These are phyloP conservation scores for Drosophila burlai DNA, from an alignment of 1,140 invertebrate species.

Conservation along the genomic window DNA sequence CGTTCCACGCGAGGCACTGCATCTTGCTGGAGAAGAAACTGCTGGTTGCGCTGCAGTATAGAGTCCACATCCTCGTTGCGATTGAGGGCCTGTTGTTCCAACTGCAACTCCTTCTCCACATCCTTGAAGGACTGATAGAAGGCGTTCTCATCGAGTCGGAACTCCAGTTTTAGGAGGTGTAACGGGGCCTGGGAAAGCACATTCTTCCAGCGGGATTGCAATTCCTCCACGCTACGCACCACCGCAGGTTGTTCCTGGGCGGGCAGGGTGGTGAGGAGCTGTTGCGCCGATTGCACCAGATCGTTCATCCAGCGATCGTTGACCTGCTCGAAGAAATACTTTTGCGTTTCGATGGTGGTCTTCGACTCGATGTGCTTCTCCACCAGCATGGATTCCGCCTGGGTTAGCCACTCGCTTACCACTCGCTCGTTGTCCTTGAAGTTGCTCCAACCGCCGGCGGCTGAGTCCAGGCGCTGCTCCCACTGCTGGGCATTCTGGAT, in stretches of 20 bases:
- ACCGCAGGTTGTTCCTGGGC: conserved; percentile 88
- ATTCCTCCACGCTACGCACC: conserved; percentile 89
- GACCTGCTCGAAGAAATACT: conserved; percentile 93
- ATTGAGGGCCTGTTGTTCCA: conserved; percentile 93
- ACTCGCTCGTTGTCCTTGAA: conserved; percentile 92
- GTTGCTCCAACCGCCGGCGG: conserved; percentile 93
- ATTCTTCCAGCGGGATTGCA: conserved; percentile 92
- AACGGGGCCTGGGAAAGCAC: conserved; percentile 92
- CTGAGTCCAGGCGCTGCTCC: conserved; percentile 92
- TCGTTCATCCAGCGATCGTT: conserved; percentile 94
- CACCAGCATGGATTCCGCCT: conserved; percentile 92
- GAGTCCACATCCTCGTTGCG: conserved; percentile 93
- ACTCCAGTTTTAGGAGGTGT: conserved; percentile 95
- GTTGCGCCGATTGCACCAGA: conserved; percentile 91
- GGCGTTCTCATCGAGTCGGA: conserved; percentile 93
- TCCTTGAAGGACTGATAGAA: conserved; percentile 94
- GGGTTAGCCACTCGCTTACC: conserved; percentile 94
- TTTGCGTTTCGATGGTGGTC: conserved; percentile 92
- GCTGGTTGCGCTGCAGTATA: conserved; percentile 91
- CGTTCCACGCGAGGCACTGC: conserved; percentile 90
- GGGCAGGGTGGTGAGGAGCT: conserved; percentile 90
- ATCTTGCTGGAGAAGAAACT: conserved; percentile 90
- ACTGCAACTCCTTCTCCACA: conserved; percentile 94
- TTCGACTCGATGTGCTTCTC: conserved; percentile 93
- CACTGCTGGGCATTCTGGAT: conserved; percentile 90